A percentile compares a stretch with the other conserved stretches of the same genome.
These are phyloP conservation scores for Strix aluco DNA, from an alignment of 2,113 vertebrate species.

Conservation along the genomic window DNA sequence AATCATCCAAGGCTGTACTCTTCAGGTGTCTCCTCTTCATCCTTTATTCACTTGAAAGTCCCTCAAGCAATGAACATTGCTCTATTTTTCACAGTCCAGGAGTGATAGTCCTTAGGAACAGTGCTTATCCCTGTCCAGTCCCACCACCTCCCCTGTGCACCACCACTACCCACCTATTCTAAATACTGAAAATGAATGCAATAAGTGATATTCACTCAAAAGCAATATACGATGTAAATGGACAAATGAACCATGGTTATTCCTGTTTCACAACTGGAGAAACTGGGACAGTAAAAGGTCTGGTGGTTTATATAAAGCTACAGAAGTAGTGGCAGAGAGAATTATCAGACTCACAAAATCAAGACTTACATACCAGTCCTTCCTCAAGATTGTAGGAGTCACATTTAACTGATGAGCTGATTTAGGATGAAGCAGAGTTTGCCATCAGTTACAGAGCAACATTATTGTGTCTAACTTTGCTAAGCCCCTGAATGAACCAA, in stretches of 20 bases:
- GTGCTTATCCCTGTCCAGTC: fast-evolving
- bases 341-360: background rate
- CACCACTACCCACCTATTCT: fast-evolving
- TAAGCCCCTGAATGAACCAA: background rate
- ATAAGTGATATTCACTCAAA: background rate
- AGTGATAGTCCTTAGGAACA: background rate
- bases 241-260: background rate
- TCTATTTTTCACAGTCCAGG: background rate
- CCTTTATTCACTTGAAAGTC: background rate
- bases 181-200: background rate
- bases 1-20: background rate
- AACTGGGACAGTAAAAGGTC: background rate
- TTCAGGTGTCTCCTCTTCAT: background rate
- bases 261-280: background rate
- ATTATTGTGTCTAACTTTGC: background rate
- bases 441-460: constrained; percentile 21
- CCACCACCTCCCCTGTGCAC: background rate
- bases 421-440: background rate
- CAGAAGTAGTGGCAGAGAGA: background rate
- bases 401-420: constrained; percentile 8
- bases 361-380: background rate
- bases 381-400: background rate
- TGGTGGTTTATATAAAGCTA: background rate
- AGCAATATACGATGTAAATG: background rate
- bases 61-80: background rate